These are phyloP conservation scores for Philaethria dido DNA, from an alignment of 2,888 invertebrate genomes.

Conservation along the genomic window DNA sequence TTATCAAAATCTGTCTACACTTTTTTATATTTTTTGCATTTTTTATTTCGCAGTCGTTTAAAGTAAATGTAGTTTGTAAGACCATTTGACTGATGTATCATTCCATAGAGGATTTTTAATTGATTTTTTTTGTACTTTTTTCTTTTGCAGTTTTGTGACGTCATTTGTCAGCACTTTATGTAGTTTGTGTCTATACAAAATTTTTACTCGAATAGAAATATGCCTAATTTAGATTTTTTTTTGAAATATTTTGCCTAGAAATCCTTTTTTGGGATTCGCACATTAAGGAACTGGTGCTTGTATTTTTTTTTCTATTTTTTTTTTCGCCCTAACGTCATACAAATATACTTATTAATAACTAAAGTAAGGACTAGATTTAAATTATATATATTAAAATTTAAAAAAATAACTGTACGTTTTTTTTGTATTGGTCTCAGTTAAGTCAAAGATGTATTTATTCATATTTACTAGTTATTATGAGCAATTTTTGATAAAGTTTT, in stretches of 20 bases:
- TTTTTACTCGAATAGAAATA: conserved; percentile 3
- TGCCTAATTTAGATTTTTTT: conserved; percentile 23
- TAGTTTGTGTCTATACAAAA: conserved; percentile 5
- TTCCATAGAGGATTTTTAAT: conserved; percentile 47
- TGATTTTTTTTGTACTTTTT: conserved; percentile 10
- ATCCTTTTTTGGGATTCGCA: conserved; percentile 18
- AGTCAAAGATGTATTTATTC: conserved; percentile 75
- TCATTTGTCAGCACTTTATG: background rate
- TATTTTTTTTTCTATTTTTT: conserved; percentile 29
- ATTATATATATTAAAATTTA: conserved; percentile 51
- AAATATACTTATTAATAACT: conserved; percentile 67
- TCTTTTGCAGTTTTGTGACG: background rate
- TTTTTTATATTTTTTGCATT: background rate
- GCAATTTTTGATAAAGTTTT: conserved; percentile 48
- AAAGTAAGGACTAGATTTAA: conserved; percentile 65
- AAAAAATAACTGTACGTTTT: conserved; percentile 64
- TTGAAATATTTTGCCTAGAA: conserved; percentile 1
- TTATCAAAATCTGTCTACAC: conserved; percentile 5
- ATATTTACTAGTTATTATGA: conserved; percentile 32
- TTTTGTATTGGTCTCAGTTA: conserved; percentile 77
- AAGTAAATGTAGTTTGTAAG: conserved; percentile 38
- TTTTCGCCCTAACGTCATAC: conserved; percentile 48
- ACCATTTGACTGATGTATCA: conserved; percentile 52
- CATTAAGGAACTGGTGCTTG: conserved; percentile 30
- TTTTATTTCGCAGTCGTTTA: conserved; percentile 8